These are phyloP conservation scores for Peromyscus aztecus DNA, from an alignment of 2,797 vertebrate species.

Conservation along the genomic window DNA sequence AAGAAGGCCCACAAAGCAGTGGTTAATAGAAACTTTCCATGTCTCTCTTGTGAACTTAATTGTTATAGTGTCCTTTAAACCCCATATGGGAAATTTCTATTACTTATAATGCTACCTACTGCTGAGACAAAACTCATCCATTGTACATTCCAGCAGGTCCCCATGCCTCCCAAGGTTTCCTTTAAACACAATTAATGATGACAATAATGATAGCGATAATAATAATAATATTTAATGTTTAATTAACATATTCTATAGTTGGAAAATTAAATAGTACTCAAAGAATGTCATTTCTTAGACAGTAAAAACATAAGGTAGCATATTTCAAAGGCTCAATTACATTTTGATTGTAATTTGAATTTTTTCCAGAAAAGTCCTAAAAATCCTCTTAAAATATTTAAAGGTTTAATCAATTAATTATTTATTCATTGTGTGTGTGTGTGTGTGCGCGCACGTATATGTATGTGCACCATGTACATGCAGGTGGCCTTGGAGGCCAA, in stretches of 20 bases:
- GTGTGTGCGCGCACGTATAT: background rate
- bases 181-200: conserved; percentile 61
- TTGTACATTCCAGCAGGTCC: conserved; percentile 57
- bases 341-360: conserved; percentile 53
- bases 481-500: background rate
- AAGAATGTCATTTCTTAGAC: conserved; percentile 40
- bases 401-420: background rate
- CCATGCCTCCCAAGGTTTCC: conserved; percentile 58
- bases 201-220: background rate
- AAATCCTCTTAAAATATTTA: conserved; percentile 21
- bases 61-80: conserved; percentile 80
- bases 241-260: conserved; percentile 54
- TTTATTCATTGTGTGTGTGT: background rate
- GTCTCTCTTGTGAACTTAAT: conserved; percentile 81
- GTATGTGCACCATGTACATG: background rate
- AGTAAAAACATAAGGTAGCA: conserved; percentile 28
- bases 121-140: conserved; percentile 78
- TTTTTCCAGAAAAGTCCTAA: conserved; percentile 60
- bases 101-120: conserved; percentile 77
- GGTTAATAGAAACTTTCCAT: conserved; percentile 74
- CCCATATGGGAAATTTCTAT: conserved; percentile 81
- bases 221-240: conserved; percentile 64
- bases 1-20: conserved; percentile 50
- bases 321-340: conserved; percentile 26
- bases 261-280: conserved; percentile 61